Evolutionary conservation across 2,797 vertebrate species (phyloP), one percentile per base, ranked within the genome.

Genomic region (Acanthopagrus latus): DNA sequence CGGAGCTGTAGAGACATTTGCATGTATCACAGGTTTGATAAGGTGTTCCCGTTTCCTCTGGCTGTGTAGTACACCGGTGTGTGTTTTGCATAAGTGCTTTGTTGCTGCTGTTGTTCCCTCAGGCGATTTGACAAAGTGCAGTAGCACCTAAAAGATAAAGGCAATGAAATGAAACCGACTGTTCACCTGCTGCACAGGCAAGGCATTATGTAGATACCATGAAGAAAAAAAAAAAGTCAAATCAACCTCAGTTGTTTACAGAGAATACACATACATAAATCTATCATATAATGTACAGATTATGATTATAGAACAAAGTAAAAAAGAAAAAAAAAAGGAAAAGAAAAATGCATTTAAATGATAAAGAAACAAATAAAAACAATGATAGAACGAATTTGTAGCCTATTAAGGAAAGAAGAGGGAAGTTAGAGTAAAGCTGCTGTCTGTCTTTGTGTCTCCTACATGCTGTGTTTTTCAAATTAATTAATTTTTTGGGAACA

Each of bases 21-120:
- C 88, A 89, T 91, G 75, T 9, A 68, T 46, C 72, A 16, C 29
- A 74, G 80, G 83, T 80, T 79, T 54, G 62, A 80, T 50, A 71
- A 57, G 43, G 20, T 20, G 74, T 68, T 78, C 52, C 38, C 33
- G 27, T 76, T 74, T 60, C 55, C 38, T 71, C 1, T 8, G 54
- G 16, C 67, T 63, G 77, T 17, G 44, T 8, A 14, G 9, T 16
- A 25, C 52, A 21, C 58, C 20, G 56, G 46, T 1, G 25, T 2
- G 25, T 55, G 27, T 5, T 70, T 70, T 13, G 33, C 21, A 46
- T 17, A 38, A 6, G 8, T 29, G 27, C 21, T 71, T 68, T 47
- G 27, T 47, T 62, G n/a, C 17, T n/a, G 13, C 12, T 55, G 29
- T 4, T n/a, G 38, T 63, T 2, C 46, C 78, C 27, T n/a, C 1